Evolutionary conservation across 1,140 invertebrate genomes (phyloP).

Genomic region (Thalassaphorura encarpata): DNA sequence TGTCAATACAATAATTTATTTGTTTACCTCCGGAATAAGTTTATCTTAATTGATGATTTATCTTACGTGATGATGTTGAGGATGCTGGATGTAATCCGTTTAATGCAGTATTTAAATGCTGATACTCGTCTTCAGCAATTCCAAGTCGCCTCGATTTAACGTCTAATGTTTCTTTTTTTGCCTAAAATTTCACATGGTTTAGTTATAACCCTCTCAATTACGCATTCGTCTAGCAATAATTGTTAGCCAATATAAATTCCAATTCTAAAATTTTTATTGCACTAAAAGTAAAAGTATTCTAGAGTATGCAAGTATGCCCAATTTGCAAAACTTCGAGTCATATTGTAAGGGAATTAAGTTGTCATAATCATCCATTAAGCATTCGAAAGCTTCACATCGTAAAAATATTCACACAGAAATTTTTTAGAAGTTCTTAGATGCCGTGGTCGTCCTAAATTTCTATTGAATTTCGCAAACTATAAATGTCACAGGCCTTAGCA

Average conservation of each 20-base stretch:
- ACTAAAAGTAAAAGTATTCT: too few species aligned
- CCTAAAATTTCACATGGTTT: constrained; percentile 51
- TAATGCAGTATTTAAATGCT: constrained; percentile 78
- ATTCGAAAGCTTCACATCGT: too few species aligned
- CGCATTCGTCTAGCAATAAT: not conserved
- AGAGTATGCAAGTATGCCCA: too few species aligned
- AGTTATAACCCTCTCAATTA: not conserved
- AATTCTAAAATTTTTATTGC: too few species aligned
- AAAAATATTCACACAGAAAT: too few species aligned
- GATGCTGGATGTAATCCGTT: constrained; percentile 58
- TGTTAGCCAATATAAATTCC: not conserved
- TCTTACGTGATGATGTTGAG: constrained; percentile 71
- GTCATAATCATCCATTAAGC: too few species aligned
- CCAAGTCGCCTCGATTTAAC: constrained; percentile 87
- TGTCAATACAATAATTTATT: constrained; percentile 24
- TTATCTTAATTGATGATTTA: constrained; percentile 15
- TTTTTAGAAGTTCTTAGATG: too few species aligned
- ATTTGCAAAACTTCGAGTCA: too few species aligned
- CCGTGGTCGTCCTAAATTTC: too few species aligned
- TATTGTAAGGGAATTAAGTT: too few species aligned
- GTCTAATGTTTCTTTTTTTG: constrained; percentile 91
- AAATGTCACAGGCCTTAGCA: too few species aligned
- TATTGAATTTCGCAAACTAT: too few species aligned
- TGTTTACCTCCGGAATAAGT: not conserved
- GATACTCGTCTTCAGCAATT: constrained; percentile 90